Conservation (phyloP, 2,797 vertebrate genomes). For the Acipenser transmontanus region DNA sequence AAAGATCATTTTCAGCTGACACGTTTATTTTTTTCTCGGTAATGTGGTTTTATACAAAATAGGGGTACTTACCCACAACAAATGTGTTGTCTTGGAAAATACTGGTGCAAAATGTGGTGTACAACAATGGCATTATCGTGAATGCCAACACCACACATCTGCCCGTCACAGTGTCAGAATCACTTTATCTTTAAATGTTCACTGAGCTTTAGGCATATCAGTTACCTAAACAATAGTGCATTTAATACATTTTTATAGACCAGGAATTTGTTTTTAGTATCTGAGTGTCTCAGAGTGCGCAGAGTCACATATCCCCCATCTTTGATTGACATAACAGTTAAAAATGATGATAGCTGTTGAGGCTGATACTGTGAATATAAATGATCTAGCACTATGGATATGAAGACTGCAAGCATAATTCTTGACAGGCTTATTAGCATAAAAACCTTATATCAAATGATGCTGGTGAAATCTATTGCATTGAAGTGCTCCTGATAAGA, state of each 20-base stretch:
- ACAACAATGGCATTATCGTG: neutral
- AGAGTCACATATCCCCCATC: slow-evolving; percentile 7
- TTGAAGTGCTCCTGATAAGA: slow-evolving; percentile 31
- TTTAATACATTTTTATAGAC: slow-evolving; percentile 7
- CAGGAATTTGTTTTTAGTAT: slow-evolving; percentile 35
- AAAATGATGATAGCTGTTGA: slow-evolving; percentile 55
- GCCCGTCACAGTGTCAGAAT: slow-evolving; percentile 38
- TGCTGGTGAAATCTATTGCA: slow-evolving; percentile 41
- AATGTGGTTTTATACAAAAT: too few relatives aligned
- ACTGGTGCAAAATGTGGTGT: neutral
- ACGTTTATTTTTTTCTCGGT: too few relatives aligned
- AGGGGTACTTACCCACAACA: too few relatives aligned
- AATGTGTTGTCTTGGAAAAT: too few relatives aligned
- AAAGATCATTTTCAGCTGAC: too few relatives aligned
- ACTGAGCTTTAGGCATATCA: slow-evolving; percentile 34
- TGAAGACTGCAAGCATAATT: slow-evolving; percentile 44
- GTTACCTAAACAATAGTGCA: slow-evolving; percentile 25
- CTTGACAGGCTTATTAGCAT: slow-evolving; percentile 54
- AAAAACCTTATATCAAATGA: slow-evolving; percentile 43
- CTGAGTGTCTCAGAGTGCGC: slow-evolving; percentile 41
- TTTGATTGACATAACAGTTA: slow-evolving; percentile 57
- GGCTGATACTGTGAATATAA: slow-evolving; percentile 45
- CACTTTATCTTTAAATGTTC: slow-evolving; percentile 38
- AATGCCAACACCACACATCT: neutral
- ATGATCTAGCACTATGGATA: slow-evolving; percentile 50